Evolutionary conservation across 1,140 invertebrate species (phyloP).

Genomic region (Anagrus nilaparvatae): DNA sequence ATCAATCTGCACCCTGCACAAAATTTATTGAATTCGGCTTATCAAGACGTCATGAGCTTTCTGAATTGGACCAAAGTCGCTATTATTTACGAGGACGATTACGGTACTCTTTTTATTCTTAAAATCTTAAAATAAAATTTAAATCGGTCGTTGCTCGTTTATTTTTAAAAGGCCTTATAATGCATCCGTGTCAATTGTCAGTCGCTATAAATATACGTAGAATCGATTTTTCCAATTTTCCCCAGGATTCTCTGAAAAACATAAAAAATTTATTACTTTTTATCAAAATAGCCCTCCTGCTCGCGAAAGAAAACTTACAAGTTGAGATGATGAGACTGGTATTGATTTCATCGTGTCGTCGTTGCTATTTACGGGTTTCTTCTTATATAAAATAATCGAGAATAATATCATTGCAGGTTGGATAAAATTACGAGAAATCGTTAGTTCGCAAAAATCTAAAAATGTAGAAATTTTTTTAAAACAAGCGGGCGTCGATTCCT

Average conservation of each 20-base stretch:
- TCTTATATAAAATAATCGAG: too few relatives aligned
- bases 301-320: constrained; percentile 37
- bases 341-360: constrained; percentile 41
- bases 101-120: too few relatives aligned
- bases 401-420: constrained; percentile 48
- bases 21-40: constrained; percentile 51
- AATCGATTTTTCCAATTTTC: too few relatives aligned
- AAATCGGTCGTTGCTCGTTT: too few relatives aligned
- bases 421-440: constrained; percentile 45
- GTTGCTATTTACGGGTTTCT: constrained; percentile 42
- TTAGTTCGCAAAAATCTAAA: constrained; percentile 35
- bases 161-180: too few relatives aligned
- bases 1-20: constrained; percentile 63
- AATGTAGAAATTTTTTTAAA: constrained; percentile 48
- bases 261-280: too few relatives aligned
- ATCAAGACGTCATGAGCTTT: constrained; percentile 56
- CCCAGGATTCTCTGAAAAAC: too few relatives aligned
- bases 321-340: constrained; percentile 43
- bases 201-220: too few relatives aligned
- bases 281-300: too few relatives aligned
- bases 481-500: constrained; percentile 47
- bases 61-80: constrained; percentile 64
- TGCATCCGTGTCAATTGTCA: too few relatives aligned
- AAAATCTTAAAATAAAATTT: too few relatives aligned
- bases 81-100: constrained; percentile 62